phyloP scores from a whole-genome alignment of 2,113 vertebrate species.

The Ptilorrhoa leucosticta region DNA sequence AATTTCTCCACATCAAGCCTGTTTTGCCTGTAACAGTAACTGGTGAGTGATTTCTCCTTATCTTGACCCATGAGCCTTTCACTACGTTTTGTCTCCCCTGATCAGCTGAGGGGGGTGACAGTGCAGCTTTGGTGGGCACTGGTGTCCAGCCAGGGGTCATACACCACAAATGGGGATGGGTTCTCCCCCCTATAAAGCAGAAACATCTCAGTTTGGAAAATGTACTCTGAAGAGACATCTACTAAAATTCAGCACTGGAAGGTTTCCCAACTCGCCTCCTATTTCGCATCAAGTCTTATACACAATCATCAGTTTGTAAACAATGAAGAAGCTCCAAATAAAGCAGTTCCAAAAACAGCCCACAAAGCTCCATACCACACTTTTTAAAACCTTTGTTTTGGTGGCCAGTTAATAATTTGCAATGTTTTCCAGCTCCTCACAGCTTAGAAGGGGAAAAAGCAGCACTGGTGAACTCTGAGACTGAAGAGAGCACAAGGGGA shows the following conservation, averaged over 20 bases:
- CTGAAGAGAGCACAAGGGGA: background rate
- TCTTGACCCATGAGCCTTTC: too few relatives aligned
- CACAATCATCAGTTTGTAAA: background rate
- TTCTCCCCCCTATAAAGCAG: too few relatives aligned
- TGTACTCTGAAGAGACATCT: background rate
- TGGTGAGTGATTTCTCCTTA: too few relatives aligned
- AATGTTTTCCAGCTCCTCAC: background rate
- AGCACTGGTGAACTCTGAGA: background rate
- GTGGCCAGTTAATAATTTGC: background rate
- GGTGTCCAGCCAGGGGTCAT: too few relatives aligned
- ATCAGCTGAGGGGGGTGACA: too few relatives aligned
- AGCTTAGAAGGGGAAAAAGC: background rate
- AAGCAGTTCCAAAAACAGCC: background rate
- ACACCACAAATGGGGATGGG: too few relatives aligned
- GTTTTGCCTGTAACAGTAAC: too few relatives aligned
- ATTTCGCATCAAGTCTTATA: background rate
- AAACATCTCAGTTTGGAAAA: too few relatives aligned
- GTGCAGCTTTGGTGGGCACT: too few relatives aligned
- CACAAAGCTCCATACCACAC: background rate
- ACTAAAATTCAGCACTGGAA: background rate
- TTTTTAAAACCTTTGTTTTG: background rate
- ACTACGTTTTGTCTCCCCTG: too few relatives aligned
- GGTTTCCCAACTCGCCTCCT: background rate
- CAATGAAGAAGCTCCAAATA: background rate
- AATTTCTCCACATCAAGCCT: too few relatives aligned